Percentiles rank a stretch among this genome's conserved stretches.
These are phyloP conservation scores for Cydia splendana DNA, from an alignment of 1,140 invertebrate genomes.

Conservation along the genomic window DNA sequence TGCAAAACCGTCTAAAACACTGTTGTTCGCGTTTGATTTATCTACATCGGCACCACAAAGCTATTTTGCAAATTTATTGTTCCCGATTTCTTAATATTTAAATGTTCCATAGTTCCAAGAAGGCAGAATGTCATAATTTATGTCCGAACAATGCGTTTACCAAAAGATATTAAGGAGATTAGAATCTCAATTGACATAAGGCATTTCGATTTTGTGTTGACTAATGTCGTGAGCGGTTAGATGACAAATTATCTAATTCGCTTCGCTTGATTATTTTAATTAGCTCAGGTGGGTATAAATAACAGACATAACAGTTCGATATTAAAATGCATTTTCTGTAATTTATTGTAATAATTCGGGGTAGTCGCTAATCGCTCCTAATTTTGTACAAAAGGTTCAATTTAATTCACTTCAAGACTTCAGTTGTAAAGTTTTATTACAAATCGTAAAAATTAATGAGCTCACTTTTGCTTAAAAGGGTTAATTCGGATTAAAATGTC, in stretches of 20 bases:
- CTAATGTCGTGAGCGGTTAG: constrained; percentile 35
- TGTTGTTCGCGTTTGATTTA: constrained; percentile 15
- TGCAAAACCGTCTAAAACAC: constrained; percentile 7
- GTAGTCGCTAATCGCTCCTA: neutral
- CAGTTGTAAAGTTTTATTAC: constrained; percentile 4
- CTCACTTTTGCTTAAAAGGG: neutral
- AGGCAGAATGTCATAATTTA: constrained; percentile 23
- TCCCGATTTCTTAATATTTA: constrained; percentile 30
- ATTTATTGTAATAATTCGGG: neutral
- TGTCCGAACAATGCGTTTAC: neutral
- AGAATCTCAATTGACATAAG: constrained; percentile 8
- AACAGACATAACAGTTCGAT: neutral
- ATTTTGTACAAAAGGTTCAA: neutral
- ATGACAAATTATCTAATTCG: constrained; percentile 74
- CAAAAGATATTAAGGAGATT: constrained; percentile 18
- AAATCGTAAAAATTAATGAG: neutral
- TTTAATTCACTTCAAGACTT: neutral
- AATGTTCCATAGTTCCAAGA: constrained; percentile 25
- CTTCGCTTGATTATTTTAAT: constrained; percentile 67
- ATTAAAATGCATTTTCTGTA: constrained; percentile 9
- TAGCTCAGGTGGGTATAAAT: constrained; percentile 41
- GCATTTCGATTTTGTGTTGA: neutral
- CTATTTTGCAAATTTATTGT: constrained; percentile 30
- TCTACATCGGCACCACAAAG: constrained; percentile 15
- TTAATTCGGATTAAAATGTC: neutral